Percentiles rank a stretch among this genome's conserved stretches.
Conservation (phyloP, 1,140 invertebrate species). For the Tigriopus japonicus region DNA sequence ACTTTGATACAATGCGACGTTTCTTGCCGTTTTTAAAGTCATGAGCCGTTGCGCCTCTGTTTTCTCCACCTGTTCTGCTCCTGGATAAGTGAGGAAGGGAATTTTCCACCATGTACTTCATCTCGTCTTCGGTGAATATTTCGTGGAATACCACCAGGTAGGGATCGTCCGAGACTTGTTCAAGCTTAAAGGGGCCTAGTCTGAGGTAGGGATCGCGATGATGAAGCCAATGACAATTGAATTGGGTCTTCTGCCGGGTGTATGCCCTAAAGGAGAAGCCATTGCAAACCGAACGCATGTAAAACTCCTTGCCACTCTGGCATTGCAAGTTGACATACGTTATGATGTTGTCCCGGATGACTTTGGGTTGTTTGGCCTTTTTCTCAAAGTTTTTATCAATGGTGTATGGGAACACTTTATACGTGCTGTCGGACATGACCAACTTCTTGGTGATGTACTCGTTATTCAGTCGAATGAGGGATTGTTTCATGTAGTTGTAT, state of each 20-base stretch:
- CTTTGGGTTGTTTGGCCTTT: background rate
- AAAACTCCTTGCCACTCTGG: too few species aligned
- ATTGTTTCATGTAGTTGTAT: background rate
- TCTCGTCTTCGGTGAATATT: conserved; percentile 1
- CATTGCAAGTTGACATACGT: too few species aligned
- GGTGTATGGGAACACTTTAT: background rate
- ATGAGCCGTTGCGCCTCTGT: too few species aligned
- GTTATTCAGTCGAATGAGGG: background rate
- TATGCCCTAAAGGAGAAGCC: too few species aligned
- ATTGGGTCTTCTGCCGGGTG: too few species aligned
- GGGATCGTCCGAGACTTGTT: background rate
- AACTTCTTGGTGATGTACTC: background rate
- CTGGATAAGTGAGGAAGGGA: background rate
- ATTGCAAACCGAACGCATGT: too few species aligned
- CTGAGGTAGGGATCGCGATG: conserved; percentile 1
- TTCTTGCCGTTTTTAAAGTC: background rate
- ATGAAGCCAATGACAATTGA: background rate
- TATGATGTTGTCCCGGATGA: too few species aligned
- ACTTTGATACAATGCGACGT: background rate
- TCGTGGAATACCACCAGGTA: background rate
- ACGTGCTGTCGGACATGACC: background rate
- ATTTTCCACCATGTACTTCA: background rate
- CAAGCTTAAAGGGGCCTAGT: background rate
- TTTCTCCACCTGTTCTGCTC: background rate
- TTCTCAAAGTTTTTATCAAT: background rate